phyloP scores from a whole-genome alignment of 64 coral and sea anemone species.

The Dendronephthya gigantea region DNA sequence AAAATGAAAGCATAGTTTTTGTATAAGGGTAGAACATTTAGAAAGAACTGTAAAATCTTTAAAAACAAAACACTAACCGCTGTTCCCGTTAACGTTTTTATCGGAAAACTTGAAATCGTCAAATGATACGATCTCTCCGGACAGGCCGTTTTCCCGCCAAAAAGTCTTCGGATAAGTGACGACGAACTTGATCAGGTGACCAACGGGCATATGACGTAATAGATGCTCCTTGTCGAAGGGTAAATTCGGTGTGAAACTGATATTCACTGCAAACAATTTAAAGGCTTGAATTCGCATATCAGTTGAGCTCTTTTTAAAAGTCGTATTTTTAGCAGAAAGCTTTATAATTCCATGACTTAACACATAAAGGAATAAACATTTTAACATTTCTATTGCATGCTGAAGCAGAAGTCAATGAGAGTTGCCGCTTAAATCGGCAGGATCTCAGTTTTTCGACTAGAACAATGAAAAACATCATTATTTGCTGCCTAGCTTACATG shows the following conservation, averaged over 20 bases:
- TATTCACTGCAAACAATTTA: constrained; percentile 64
- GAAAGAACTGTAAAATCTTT: no score
- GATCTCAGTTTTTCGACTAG: no score
- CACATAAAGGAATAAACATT: no score
- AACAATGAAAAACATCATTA: no score
- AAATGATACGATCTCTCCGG: constrained; percentile 47
- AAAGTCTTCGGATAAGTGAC: constrained; percentile 58
- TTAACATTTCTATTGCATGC: no score
- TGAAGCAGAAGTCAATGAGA: no score
- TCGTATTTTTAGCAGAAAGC: no score
- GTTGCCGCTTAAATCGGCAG: no score
- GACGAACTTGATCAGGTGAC: constrained; percentile 86
- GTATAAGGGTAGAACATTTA: no score
- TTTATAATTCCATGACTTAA: no score
- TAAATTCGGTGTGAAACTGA: constrained; percentile 53
- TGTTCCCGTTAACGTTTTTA: background rate
- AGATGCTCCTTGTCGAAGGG: constrained; percentile 69
- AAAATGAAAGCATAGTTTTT: background rate
- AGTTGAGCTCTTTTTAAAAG: background rate
- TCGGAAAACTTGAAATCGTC: background rate
- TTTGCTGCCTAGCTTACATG: constrained; percentile 44
- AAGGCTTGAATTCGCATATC: no score
- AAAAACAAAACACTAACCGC: background rate
- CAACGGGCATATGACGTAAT: constrained; percentile 55
- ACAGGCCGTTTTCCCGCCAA: constrained; percentile 77